Evolutionary conservation across 2,113 vertebrate genomes (phyloP), one percentile per base, ranked within the genome.

Genomic region (Xiphophorus maculatus): DNA sequence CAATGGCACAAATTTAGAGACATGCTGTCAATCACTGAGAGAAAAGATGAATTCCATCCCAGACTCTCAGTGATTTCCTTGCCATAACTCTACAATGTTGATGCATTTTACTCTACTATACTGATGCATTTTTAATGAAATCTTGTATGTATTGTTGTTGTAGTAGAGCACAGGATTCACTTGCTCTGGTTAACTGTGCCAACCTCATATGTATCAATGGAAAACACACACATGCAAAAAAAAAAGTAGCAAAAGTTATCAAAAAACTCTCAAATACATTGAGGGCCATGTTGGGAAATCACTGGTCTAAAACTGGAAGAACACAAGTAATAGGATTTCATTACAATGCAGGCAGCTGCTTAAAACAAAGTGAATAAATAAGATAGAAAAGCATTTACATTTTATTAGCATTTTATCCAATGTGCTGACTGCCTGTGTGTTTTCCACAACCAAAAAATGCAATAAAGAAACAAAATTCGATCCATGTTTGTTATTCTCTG

Each of bases 21-120:
- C 40, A 44, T 35, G 19, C 67, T 84, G 84, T 74, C 80, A 69
- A 33, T 80, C 84, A 83, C 51, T 29, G 58, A 79, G 30, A 62
- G 71, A 19, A 58, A n/a, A 80, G 19, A 71, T n/a, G 62, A 32
- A n/a, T 65, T 29, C 27, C 48, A 22, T 48, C 15, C 29, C 67
- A 25, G 10, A 14, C 28, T 1, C 3, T 48, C 15, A 12, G 35
- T 37, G n/a, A 28, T 12, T 37, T 71, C n/a, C n/a, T 40, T 28
- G 40, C 32, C 74, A 27, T 63, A 11, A 51, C 33, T 25, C n/a
- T 69, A 37, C 29, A 48, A 29, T 72, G 69, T 77, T 29, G 19
- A 9, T 2, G 6, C 33, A 65, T 8, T 28, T 66, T 3, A 11
- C 35, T 37, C 10, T 11, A 37, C 35, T 37, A 65, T 65, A 32